phyloP scores from a whole-genome alignment of 2,113 vertebrate species.

The Gopherus flavomarginatus region DNA sequence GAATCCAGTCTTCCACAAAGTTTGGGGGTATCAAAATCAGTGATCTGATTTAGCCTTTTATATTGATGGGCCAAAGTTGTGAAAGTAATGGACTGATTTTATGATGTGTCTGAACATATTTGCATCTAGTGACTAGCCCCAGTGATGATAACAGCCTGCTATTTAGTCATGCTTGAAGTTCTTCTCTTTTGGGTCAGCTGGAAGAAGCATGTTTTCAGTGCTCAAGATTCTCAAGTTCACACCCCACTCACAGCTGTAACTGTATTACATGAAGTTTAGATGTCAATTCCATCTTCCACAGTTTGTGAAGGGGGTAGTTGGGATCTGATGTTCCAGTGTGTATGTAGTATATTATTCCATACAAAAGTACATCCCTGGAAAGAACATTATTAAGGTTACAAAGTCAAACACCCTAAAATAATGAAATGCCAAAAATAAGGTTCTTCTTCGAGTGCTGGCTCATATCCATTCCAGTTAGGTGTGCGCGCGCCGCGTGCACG shows the following conservation, averaged over 20 bases:
- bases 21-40: neutral
- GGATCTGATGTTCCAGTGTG: neutral
- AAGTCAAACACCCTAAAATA: neutral
- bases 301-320: neutral
- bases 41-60: neutral
- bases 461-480: too few relatives aligned
- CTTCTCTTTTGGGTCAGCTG: neutral
- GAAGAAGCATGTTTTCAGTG: neutral
- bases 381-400: neutral
- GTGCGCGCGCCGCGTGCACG: too few relatives aligned
- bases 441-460: too few relatives aligned
- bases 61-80: neutral
- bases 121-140: neutral
- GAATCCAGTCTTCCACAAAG: neutral
- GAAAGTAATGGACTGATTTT: neutral
- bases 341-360: neutral
- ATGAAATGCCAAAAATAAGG: neutral
- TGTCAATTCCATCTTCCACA: neutral
- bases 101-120: neutral
- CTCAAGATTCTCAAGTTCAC: neutral
- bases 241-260: neutral
- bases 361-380: neutral
- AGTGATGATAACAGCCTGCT: neutral
- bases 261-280: neutral
- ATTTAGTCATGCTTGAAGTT: neutral